Evolutionary conservation across 1,140 invertebrate species (phyloP).

Genomic region (Drosophila pallidifrons): DNA sequence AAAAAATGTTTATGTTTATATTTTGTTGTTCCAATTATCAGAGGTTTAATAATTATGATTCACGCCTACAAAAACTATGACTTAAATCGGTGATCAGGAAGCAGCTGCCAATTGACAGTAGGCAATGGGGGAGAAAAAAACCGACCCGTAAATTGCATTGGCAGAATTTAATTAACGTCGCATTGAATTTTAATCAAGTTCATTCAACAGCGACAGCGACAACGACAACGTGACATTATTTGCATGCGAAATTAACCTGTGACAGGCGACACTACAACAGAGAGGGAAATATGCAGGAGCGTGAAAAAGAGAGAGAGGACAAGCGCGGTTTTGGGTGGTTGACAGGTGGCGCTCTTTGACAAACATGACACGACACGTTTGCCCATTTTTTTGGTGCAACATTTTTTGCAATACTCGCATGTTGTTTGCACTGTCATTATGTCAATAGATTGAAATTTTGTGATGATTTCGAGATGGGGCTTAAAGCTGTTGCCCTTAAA

Average conservation of each 20-base stretch:
- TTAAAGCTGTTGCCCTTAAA: conserved; percentile 16
- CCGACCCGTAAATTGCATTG: conserved; percentile 69
- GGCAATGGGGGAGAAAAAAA: background rate
- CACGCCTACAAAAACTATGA: background rate
- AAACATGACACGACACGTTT: conserved; percentile 54
- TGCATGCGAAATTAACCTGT: conserved; percentile 80
- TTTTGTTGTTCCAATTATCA: background rate
- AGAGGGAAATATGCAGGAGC: background rate
- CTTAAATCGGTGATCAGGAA: conserved; percentile 8
- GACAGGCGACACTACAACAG: conserved; percentile 43
- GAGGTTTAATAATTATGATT: background rate
- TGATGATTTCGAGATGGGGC: conserved; percentile 15
- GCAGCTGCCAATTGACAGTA: conserved; percentile 7
- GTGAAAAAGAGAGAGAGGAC: background rate
- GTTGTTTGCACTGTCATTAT: conserved; percentile 45
- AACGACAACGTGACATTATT: conserved; percentile 78
- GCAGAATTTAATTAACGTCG: conserved; percentile 79
- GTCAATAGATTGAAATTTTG: conserved; percentile 40
- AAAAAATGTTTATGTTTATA: too few relatives aligned
- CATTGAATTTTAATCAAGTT: conserved; percentile 83
- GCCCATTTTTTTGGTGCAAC: background rate
- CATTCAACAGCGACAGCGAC: conserved; percentile 69
- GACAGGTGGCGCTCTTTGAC: conserved; percentile 51
- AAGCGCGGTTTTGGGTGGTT: conserved; percentile 3
- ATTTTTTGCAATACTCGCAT: conserved; percentile 10